Conservation (phyloP, 37 sponge, comb jelly and placozoan species). For the Axinella damicornis region DNA sequence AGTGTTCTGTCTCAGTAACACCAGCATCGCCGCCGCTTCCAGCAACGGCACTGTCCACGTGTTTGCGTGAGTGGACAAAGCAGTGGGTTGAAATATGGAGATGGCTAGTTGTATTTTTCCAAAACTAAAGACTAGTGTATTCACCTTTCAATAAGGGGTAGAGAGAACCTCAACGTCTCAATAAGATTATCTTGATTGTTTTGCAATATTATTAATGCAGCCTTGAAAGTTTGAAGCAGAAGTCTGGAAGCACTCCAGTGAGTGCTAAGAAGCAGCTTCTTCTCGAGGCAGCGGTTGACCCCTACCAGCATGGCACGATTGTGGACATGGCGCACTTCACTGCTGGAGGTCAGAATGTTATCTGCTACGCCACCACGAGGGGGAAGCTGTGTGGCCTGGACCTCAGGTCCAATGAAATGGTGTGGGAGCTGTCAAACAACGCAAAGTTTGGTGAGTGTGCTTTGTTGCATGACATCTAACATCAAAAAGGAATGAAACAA, state of each 20-base stretch:
- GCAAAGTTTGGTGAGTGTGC: slow-evolving; percentile 69
- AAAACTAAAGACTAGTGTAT: too few relatives aligned
- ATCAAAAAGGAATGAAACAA: too few relatives aligned
- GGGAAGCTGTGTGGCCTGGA: slow-evolving; percentile 83
- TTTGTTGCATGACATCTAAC: too few relatives aligned
- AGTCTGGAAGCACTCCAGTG: neutral
- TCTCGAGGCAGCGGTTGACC: slow-evolving; percentile 42
- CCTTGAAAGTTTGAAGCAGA: slow-evolving; percentile 31
- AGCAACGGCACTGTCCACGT: slow-evolving; percentile 59
- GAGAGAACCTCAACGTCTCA: too few relatives aligned
- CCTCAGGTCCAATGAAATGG: slow-evolving; percentile 46
- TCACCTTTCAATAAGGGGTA: too few relatives aligned
- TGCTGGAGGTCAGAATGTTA: slow-evolving; percentile 51
- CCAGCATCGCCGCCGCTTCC: slow-evolving; percentile 59
- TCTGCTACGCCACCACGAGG: slow-evolving; percentile 69
- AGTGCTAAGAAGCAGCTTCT: slow-evolving; percentile 16
- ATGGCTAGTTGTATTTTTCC: too few relatives aligned
- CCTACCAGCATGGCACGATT: slow-evolving; percentile 39
- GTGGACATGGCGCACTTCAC: slow-evolving; percentile 73
- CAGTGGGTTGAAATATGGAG: too few relatives aligned
- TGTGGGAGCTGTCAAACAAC: slow-evolving; percentile 78
- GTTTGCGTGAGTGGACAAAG: slow-evolving; percentile 56
- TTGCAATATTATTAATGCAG: too few relatives aligned
- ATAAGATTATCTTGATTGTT: too few relatives aligned
- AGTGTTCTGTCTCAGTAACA: slow-evolving; percentile 49